Evolutionary conservation across 2,797 vertebrate genomes (phyloP).

Genomic region (Liparis tanakae): DNA sequence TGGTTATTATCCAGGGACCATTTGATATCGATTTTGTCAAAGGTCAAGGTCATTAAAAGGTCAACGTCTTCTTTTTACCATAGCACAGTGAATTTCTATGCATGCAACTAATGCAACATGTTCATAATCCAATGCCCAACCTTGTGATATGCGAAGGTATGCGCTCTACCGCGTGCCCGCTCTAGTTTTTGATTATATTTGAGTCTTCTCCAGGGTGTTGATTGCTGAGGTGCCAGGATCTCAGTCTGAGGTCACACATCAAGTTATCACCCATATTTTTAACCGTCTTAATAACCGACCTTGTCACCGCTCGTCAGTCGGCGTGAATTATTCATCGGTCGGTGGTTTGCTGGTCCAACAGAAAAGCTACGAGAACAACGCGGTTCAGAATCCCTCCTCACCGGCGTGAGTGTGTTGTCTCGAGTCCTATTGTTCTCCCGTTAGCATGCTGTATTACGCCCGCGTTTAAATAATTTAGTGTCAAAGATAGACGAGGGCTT

Average conservation of each 20-base stretch:
- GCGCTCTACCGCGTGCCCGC: no score
- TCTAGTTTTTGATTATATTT: no score
- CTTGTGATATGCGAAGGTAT: no score
- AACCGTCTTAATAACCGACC: slow-evolving; percentile 63
- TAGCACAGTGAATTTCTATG: no score
- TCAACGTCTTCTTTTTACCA: no score
- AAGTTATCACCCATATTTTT: slow-evolving; percentile 58
- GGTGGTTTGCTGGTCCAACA: slow-evolving; percentile 28
- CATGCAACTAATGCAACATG: no score
- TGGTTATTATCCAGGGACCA: no score
- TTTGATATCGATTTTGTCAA: no score
- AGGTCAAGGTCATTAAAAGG: no score
- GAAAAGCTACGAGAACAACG: slow-evolving; percentile 17
- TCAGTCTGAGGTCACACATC: slow-evolving; percentile 50
- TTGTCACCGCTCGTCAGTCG: slow-evolving; percentile 62
- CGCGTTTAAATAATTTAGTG: neutral
- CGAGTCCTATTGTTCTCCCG: neutral
- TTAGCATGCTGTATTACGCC: neutral
- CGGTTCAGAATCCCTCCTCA: neutral
- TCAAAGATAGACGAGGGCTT: neutral
- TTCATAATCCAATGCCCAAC: no score
- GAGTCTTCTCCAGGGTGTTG: slow-evolving; percentile 27
- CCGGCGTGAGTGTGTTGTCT: neutral
- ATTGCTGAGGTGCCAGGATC: slow-evolving; percentile 31
- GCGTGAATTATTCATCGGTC: slow-evolving; percentile 58